Percentiles rank a stretch among this genome's conserved stretches.
These are phyloP conservation scores for Lota lota DNA, from an alignment of 2,113 vertebrate genomes.

Conservation along the genomic window DNA sequence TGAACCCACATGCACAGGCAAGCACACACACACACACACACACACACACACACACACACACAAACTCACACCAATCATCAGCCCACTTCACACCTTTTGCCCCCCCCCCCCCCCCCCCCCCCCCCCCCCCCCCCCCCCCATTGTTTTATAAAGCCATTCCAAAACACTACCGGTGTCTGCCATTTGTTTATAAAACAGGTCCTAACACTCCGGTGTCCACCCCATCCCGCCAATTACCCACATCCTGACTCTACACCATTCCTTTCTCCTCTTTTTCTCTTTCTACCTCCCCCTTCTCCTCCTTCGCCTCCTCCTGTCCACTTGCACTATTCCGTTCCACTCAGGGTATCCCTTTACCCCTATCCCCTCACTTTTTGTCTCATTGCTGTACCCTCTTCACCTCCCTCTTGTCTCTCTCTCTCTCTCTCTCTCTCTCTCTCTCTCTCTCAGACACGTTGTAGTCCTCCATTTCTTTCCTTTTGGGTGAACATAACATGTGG, in stretches of 20 bases:
- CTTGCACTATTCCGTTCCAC: conserved; percentile 31
- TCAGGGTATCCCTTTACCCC: conserved; percentile 12
- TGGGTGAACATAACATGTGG: no score
- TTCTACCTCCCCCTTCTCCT: conserved; percentile 19
- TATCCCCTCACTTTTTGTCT: no score
- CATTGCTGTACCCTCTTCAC: conserved; percentile 19
- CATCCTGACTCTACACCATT: conserved; percentile 58
- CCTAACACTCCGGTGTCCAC: conserved; percentile 56
- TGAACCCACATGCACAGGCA: conserved; percentile 7
- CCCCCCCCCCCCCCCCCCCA: conserved; percentile 32
- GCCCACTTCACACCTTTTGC: conserved; percentile 59
- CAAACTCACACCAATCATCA: conserved; percentile 39
- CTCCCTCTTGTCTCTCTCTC: conserved; percentile 29
- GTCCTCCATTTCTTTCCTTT: no score
- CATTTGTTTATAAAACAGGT: conserved; percentile 66
- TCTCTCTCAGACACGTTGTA: no score
- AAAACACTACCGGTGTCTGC: no score
- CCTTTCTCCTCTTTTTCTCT: conserved; percentile 7
- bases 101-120: neutral
- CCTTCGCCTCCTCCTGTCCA: conserved; percentile 9
- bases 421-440: no score
- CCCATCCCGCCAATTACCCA: conserved; percentile 56
- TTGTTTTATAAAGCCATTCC: conserved; percentile 67
- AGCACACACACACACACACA: conserved; percentile 30
- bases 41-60: conserved; percentile 40